Percentiles rank a stretch among this genome's conserved stretches.
Conservation (phyloP, 2,113 vertebrate genomes). For the Lasiurus borealis region DNA sequence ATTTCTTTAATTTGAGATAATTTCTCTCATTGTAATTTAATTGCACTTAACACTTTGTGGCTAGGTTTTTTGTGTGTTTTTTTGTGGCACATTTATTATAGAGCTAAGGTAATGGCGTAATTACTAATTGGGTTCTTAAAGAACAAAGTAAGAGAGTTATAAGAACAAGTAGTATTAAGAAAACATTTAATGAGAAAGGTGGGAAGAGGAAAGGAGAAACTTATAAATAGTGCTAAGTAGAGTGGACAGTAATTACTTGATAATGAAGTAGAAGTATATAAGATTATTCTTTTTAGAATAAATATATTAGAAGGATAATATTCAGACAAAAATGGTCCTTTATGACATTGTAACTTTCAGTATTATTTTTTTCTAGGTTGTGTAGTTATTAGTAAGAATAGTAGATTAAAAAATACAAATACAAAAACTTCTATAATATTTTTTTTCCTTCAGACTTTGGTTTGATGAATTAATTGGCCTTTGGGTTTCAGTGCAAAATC, state of each 20-base stretch:
- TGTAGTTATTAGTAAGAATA: slow-evolving; percentile 61
- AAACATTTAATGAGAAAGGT: background rate
- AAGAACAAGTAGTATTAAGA: background rate
- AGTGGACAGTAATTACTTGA: background rate
- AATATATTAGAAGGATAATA: slow-evolving; percentile 23
- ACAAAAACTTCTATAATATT: background rate
- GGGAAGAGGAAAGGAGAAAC: background rate
- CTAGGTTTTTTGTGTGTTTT: background rate
- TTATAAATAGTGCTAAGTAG: background rate
- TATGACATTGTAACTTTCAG: slow-evolving; percentile 54
- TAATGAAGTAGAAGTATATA: background rate
- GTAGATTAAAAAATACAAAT: slow-evolving; percentile 62
- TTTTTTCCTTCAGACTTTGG: slow-evolving; percentile 94
- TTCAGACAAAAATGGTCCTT: slow-evolving; percentile 39
- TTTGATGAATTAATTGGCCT: slow-evolving; percentile 96
- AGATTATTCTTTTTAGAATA: slow-evolving; percentile 21
- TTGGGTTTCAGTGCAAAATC: slow-evolving; percentile 98
- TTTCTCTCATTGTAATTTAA: background rate
- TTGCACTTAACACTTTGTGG: background rate
- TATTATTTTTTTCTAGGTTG: slow-evolving; percentile 63
- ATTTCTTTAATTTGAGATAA: background rate
- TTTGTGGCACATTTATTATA: background rate
- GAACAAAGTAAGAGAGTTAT: background rate
- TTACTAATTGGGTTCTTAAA: slow-evolving; percentile 9
- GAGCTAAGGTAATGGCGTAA: background rate